These are phyloP conservation scores for Bemisia tabaci DNA, from an alignment of 1,140 invertebrate genomes.

Conservation along the genomic window DNA sequence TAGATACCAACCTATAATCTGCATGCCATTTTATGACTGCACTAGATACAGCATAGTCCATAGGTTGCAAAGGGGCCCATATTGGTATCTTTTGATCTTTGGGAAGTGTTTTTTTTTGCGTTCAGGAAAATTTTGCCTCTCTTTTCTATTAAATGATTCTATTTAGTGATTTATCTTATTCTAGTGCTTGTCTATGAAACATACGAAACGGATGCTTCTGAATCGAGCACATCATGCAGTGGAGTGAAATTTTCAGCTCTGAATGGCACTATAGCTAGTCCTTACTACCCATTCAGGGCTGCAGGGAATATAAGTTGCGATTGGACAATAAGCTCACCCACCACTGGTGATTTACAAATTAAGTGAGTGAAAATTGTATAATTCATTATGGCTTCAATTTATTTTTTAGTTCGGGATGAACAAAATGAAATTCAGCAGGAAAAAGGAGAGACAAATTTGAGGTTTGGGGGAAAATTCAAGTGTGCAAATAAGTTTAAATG, in stretches of 20 bases:
- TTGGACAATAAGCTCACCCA: slow-evolving; percentile 16
- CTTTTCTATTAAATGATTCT: neutral
- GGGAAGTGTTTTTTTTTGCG: neutral
- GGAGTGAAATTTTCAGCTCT: neutral
- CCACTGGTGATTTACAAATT: slow-evolving; percentile 5
- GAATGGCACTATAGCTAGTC: slow-evolving; percentile 16
- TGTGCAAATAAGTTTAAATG: neutral
- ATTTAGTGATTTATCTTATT: too few species aligned
- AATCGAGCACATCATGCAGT: neutral
- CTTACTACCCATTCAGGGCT: slow-evolving; percentile 15
- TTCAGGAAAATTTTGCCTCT: neutral
- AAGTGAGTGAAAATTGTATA: neutral
- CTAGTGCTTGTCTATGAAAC: neutral
- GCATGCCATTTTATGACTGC: too few species aligned
- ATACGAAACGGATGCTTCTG: neutral
- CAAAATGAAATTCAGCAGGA: too few species aligned
- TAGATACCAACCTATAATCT: too few species aligned
- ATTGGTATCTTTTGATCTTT: neutral
- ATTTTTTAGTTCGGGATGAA: slow-evolving; percentile 16
- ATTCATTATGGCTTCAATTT: slow-evolving; percentile 2
- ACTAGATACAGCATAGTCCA: neutral
- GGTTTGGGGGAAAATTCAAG: too few species aligned
- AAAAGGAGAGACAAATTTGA: too few species aligned
- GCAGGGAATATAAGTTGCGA: slow-evolving; percentile 13
- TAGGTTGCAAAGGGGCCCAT: neutral